These are phyloP conservation scores for Nomada flava DNA, from an alignment of 2,888 invertebrate species.

Conservation along the genomic window DNA sequence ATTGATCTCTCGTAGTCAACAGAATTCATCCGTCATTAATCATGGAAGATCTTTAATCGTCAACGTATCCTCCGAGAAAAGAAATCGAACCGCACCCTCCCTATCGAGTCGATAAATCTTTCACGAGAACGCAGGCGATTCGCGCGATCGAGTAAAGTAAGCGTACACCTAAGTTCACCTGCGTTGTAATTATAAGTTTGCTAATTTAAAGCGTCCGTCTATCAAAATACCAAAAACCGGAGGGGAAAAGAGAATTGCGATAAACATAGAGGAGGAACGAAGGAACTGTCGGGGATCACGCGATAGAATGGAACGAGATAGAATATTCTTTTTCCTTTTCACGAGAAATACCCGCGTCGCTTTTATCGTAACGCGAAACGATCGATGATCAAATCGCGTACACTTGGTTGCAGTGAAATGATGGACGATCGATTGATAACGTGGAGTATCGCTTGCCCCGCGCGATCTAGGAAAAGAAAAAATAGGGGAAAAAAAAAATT, in stretches of 20 bases:
- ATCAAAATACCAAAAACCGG: background rate
- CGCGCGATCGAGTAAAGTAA: background rate
- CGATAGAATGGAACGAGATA: background rate
- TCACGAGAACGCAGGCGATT: background rate
- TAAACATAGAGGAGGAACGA: no score
- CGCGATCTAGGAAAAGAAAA: conserved; percentile 31
- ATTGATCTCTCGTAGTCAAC: no score
- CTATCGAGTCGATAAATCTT: background rate
- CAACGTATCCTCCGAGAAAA: background rate
- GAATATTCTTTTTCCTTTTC: background rate
- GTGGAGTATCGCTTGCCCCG: conserved; percentile 55
- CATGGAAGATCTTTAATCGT: no score
- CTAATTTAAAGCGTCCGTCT: background rate
- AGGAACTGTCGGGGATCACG: background rate
- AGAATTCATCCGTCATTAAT: no score
- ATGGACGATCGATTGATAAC: conserved; percentile 47
- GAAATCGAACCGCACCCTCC: background rate
- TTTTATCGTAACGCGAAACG: conserved; percentile 27
- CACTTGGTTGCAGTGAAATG: background rate
- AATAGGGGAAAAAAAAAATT: conserved; percentile 45
- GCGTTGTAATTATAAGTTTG: conserved; percentile 7
- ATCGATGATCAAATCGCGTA: conserved; percentile 17
- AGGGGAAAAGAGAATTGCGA: no score
- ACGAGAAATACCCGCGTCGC: background rate
- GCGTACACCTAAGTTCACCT: conserved; percentile 9